These are phyloP conservation scores for Rhinichthys osculus DNA, from an alignment of 2,797 vertebrate genomes.

Conservation along the genomic window DNA sequence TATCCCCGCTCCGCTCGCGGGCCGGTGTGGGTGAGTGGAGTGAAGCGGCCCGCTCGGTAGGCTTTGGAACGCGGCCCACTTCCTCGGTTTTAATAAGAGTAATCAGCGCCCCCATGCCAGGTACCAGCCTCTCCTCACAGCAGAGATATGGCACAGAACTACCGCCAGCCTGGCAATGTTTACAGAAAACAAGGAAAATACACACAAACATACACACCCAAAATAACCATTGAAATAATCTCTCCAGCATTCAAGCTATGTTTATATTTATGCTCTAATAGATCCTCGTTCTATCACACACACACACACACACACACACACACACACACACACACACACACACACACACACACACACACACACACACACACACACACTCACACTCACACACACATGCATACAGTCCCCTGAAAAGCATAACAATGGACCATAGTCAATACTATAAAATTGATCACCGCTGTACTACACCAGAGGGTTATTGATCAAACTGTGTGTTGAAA, in stretches of 20 bases:
- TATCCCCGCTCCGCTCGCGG: constrained; percentile 33
- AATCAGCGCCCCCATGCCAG: constrained; percentile 96
- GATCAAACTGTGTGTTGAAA: constrained; percentile 72
- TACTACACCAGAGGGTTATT: constrained; percentile 73
- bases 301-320: neutral
- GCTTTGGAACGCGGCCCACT: constrained; percentile 94
- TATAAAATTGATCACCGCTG: constrained; percentile 77
- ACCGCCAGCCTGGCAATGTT: constrained; percentile 80
- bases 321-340: no score
- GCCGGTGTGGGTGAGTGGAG: constrained; percentile 49
- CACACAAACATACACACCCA: constrained; percentile 39
- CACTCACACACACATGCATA: neutral
- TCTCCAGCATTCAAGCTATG: constrained; percentile 19
- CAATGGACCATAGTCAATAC: constrained; percentile 77
- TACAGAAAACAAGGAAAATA: constrained; percentile 80
- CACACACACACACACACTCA: no score
- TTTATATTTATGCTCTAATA: constrained; percentile 39
- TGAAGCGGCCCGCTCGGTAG: constrained; percentile 83
- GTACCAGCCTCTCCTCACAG: constrained; percentile 90
- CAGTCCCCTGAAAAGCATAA: constrained; percentile 70
- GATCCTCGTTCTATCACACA: constrained; percentile 25
- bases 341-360: no score
- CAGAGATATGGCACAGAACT: constrained; percentile 88
- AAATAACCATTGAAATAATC: constrained; percentile 26
- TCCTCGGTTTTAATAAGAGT: constrained; percentile 96